Percentiles rank a stretch among this genome's conserved stretches.
phyloP scores from a whole-genome alignment of 2,797 vertebrate genomes.

The Phalanger gymnotis region DNA sequence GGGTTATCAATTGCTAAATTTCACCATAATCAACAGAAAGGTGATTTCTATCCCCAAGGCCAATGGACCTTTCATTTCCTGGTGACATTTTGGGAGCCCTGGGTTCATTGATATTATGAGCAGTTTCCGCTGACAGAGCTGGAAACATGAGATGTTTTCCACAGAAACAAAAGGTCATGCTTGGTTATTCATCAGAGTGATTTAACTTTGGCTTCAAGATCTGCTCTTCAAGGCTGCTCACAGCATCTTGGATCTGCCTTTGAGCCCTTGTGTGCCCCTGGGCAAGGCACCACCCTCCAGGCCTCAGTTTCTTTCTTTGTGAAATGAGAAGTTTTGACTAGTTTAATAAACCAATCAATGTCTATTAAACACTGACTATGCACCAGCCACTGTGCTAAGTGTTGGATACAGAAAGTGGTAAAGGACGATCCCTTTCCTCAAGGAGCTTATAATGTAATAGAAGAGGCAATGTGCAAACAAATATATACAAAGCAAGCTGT shows the following conservation, averaged over 20 bases:
- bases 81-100: constrained; percentile 53
- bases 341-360: background rate
- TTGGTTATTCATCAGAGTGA: constrained; percentile 46
- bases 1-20: background rate
- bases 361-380: background rate
- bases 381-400: background rate
- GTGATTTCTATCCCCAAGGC: constrained; percentile 15
- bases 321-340: background rate
- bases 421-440: background rate
- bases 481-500: background rate
- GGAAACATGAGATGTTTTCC: constrained; percentile 56
- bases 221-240: background rate
- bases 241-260: background rate
- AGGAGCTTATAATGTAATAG: background rate
- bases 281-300: background rate
- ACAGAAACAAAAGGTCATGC: constrained; percentile 68
- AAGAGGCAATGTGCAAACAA: background rate
- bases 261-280: background rate
- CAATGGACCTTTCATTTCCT: constrained; percentile 42
- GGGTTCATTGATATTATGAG: constrained; percentile 58
- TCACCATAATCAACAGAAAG: background rate
- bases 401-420: background rate
- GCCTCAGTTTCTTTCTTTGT: background rate
- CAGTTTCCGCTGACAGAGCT: constrained; percentile 44
- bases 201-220: constrained; percentile 60